Conservation (phyloP, 2,797 vertebrate species). For the Diceros bicornis region DNA sequence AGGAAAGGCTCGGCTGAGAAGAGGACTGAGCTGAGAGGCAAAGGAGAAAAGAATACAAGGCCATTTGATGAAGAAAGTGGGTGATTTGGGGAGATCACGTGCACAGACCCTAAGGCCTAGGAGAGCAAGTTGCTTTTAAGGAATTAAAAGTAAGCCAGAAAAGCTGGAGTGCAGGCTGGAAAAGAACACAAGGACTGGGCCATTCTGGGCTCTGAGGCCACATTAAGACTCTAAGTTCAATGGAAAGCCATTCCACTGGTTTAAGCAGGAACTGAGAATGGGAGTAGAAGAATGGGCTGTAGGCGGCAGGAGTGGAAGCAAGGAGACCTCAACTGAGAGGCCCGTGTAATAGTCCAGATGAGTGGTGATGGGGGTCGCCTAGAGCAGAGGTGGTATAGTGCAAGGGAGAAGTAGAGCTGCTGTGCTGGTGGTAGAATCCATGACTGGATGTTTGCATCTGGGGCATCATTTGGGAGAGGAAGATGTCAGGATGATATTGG, state of each 20-base stretch:
- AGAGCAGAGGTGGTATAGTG: too few relatives aligned
- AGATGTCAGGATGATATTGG: not conserved
- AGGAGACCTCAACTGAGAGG: too few relatives aligned
- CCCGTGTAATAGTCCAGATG: too few relatives aligned
- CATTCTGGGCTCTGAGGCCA: too few relatives aligned
- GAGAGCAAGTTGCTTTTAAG: not conserved
- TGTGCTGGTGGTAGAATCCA: not conserved
- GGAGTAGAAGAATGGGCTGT: not conserved
- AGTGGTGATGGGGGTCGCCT: fast-evolving
- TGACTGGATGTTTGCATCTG: not conserved
- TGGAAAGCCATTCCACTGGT: not conserved
- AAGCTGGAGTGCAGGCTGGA: not conserved
- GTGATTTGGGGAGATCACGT: not conserved
- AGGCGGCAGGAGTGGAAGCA: too few relatives aligned
- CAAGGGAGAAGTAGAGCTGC: not conserved
- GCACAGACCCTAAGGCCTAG: not conserved
- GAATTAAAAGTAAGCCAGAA: not conserved
- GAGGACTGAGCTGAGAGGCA: not conserved
- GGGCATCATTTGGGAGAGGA: not conserved
- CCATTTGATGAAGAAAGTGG: not conserved
- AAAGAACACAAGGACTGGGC: not conserved
- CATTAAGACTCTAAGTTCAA: not conserved
- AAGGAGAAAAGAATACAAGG: not conserved
- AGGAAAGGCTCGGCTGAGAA: not conserved
- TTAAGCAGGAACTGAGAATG: not conserved